Base-by-base conservation (phyloP, 2,888 invertebrate genomes). In the Leucoma salicis region DNA sequence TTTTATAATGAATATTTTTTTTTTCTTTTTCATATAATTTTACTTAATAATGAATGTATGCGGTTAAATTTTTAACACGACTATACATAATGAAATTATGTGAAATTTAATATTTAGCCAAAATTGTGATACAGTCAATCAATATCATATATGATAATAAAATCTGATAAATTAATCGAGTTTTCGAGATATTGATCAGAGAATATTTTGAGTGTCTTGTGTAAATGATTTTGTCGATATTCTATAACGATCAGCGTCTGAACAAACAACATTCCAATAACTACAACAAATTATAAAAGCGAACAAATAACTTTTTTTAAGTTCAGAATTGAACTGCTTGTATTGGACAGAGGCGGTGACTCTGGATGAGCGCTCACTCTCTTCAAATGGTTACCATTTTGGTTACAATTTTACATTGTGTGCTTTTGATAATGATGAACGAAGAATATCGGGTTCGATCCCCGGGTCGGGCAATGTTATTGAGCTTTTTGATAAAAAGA, bases 241-340 rank as follows among this genome's bases (percentile, higher is more conserved):
- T 64, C 50, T 52, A 48, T 57, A 57, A 47, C 42, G 60, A 61
- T 53, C 59, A 73, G 68, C 74, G 66, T 74, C 72, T 66, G 77
- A 78, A 73, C 65, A 67, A 70, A 76, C 74, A 75, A 81, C 82
- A 82, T 82, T 82, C 82, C 82, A 82, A 67, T 72, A 73, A 71
- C 66, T 56, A 60, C 64, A 63, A 57, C 57, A 62, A 48, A 60
- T 42, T 39, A 46, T 49, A 35, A 37, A 47, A 53, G 42, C 60
- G 57, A 63, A 60, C 58, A 55, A 65, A 60, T 42, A 45, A 57
- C 56, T 55, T 49, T 50, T 49, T 52, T 40, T 50, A 35, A 54
- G 42, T 59, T 53, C 44, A 40, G 41, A 46, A 51, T 49, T 42
- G 45, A 49, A 39, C 55, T 37, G 48, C 54, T 18, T 36, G 31